Conservation (phyloP, 2,888 invertebrate species). For the Plagodis dolabraria region DNA sequence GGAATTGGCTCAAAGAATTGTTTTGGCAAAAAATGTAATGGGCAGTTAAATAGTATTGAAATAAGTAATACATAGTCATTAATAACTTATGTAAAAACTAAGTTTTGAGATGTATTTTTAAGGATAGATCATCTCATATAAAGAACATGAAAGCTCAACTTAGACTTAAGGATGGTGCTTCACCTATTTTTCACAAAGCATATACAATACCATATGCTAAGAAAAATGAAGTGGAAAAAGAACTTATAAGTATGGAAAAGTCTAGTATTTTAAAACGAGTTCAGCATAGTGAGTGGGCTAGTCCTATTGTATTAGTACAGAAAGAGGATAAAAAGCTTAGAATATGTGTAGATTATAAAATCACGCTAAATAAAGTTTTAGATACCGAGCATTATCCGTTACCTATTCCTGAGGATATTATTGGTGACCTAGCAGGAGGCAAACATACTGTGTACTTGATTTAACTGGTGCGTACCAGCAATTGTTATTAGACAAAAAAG, state of each 20-base stretch:
- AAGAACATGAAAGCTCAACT: constrained; percentile 6
- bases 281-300: constrained; percentile 15
- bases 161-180: background rate
- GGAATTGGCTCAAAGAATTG: background rate
- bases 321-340: constrained; percentile 13
- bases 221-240: background rate
- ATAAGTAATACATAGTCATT: background rate
- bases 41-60: background rate
- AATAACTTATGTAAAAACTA: background rate
- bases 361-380: constrained; percentile 23
- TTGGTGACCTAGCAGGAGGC: background rate
- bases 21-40: background rate
- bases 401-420: background rate
- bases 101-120: background rate
- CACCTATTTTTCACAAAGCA: background rate
- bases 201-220: background rate
- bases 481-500: constrained; percentile 15
- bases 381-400: constrained; percentile 22
- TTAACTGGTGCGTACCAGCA: constrained; percentile 12
- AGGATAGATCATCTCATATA: background rate
- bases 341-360: constrained; percentile 28
- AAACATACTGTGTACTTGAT: background rate
- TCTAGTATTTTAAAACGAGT: background rate
- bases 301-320: constrained; percentile 8
- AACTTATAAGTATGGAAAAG: background rate